Conservation (phyloP, 2,888 invertebrate genomes). For the Leptinotarsa tumamoca region DNA sequence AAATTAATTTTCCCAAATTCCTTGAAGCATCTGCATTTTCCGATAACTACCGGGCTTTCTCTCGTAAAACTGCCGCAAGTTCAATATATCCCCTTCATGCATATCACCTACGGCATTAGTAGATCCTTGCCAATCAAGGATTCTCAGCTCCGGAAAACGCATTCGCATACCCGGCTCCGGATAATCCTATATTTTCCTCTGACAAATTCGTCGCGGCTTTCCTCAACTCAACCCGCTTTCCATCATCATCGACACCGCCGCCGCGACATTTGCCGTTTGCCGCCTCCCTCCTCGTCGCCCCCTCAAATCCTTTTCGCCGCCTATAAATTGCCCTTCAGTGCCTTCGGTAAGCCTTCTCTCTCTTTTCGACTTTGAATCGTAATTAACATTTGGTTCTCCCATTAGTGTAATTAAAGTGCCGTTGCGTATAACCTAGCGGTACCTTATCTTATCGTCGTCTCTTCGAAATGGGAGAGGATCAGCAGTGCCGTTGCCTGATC, state of each 20-base stretch:
- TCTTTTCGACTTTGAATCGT: conserved; percentile 76
- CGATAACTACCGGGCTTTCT: not conserved
- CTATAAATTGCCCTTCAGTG: conserved; percentile 61
- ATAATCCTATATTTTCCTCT: conserved; percentile 9
- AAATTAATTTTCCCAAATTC: not conserved
- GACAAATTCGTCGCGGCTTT: conserved; percentile 11
- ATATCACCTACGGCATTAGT: not conserved
- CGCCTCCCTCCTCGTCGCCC: conserved; percentile 16
- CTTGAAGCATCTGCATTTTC: not conserved
- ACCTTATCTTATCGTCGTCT: conserved; percentile 64
- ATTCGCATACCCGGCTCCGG: not conserved
- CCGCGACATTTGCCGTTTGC: conserved; percentile 30
- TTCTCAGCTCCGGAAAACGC: conserved; percentile 7
- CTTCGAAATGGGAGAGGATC: conserved; percentile 8
- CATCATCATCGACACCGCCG: conserved; percentile 22
- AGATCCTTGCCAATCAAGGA: conserved; percentile 6
- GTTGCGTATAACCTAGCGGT: conserved; percentile 71
- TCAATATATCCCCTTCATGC: conserved; percentile 2
- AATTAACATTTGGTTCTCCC: conserved; percentile 81
- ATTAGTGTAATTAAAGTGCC: conserved; percentile 84
- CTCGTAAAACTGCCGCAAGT: not conserved
- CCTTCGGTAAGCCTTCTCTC: conserved; percentile 55
- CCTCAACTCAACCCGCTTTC: conserved; percentile 13
- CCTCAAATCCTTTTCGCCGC: conserved; percentile 26
- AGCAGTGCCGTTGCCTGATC: conserved; percentile 7